phyloP scores from a whole-genome alignment of 2,888 invertebrate genomes.

The Euzophera pinguis region DNA sequence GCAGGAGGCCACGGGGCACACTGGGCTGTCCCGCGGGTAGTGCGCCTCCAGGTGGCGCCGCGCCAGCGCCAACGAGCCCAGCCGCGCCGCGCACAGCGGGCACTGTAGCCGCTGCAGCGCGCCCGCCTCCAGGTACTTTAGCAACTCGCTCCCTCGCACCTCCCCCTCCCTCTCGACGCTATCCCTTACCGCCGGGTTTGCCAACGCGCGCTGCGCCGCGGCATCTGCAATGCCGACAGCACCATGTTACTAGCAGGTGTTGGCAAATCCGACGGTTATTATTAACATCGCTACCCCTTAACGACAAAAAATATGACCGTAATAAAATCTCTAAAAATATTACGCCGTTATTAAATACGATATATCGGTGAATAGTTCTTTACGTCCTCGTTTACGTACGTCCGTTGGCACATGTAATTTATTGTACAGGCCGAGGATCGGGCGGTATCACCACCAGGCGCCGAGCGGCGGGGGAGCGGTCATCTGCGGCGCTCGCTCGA shows the following conservation, averaged over 20 bases:
- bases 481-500: slow-evolving; percentile 41
- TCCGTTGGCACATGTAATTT: slow-evolving; percentile 39
- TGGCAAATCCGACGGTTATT: slow-evolving; percentile 56
- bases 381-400: slow-evolving; percentile 28
- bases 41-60: slow-evolving; percentile 89
- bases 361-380: slow-evolving; percentile 33
- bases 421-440: slow-evolving; percentile 23
- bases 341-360: slow-evolving; percentile 34
- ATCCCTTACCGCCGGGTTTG: slow-evolving; percentile 41
- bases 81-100: slow-evolving; percentile 85
- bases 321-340: slow-evolving; percentile 64
- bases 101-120: slow-evolving; percentile 70
- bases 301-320: slow-evolving; percentile 27
- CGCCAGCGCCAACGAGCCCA: slow-evolving; percentile 83
- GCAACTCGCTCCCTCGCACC: slow-evolving; percentile 46
- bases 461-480: slow-evolving; percentile 39
- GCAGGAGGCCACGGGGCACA: slow-evolving; percentile 88
- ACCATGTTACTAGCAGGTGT: slow-evolving; percentile 48
- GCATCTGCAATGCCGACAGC: slow-evolving; percentile 83
- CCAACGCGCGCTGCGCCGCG: slow-evolving; percentile 47
- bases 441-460: slow-evolving; percentile 38
- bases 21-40: slow-evolving; percentile 91
- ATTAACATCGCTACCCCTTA: slow-evolving; percentile 26
- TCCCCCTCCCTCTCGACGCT: slow-evolving; percentile 41
- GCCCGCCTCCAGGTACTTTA: slow-evolving; percentile 34